These are phyloP conservation scores for Meriones unguiculatus DNA, from an alignment of 2,113 vertebrate genomes.

Conservation along the genomic window DNA sequence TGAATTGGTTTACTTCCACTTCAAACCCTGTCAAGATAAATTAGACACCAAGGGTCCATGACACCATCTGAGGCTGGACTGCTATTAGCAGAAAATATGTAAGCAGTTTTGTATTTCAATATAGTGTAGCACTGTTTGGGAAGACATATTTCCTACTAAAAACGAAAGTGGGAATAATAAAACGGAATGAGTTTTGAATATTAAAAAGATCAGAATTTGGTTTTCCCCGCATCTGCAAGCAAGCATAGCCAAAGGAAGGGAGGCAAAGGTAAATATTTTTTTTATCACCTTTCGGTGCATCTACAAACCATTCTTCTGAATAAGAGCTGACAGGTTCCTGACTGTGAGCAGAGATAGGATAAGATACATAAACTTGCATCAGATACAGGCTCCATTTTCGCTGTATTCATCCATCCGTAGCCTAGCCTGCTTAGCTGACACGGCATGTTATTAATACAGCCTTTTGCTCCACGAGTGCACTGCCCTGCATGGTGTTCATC, in stretches of 20 bases:
- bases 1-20: slow-evolving; percentile 67
- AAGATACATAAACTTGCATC: slow-evolving; percentile 67
- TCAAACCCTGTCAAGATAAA: slow-evolving; percentile 77
- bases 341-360: slow-evolving; percentile 70
- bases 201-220: slow-evolving; percentile 45
- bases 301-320: slow-evolving; percentile 60
- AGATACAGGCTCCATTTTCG: slow-evolving; percentile 64
- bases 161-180: slow-evolving; percentile 62
- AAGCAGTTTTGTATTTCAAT: slow-evolving; percentile 62
- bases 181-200: slow-evolving; percentile 51
- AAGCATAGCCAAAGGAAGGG: slow-evolving; percentile 52
- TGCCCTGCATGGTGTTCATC: slow-evolving; percentile 65
- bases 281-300: slow-evolving; percentile 55
- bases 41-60: slow-evolving; percentile 60
- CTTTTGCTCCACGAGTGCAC: slow-evolving; percentile 18
- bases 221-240: slow-evolving; percentile 36
- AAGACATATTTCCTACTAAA: slow-evolving; percentile 53
- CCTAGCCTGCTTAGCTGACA: slow-evolving; percentile 52
- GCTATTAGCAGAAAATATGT: slow-evolving; percentile 66
- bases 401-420: slow-evolving; percentile 73
- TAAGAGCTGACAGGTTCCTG: slow-evolving; percentile 73
- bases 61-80: slow-evolving; percentile 53
- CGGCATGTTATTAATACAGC: slow-evolving; percentile 66
- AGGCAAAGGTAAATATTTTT: slow-evolving; percentile 49
- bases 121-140: neutral